Evolutionary conservation across 2,888 invertebrate genomes (phyloP).

Genomic region (Hyppa rectilinea): DNA sequence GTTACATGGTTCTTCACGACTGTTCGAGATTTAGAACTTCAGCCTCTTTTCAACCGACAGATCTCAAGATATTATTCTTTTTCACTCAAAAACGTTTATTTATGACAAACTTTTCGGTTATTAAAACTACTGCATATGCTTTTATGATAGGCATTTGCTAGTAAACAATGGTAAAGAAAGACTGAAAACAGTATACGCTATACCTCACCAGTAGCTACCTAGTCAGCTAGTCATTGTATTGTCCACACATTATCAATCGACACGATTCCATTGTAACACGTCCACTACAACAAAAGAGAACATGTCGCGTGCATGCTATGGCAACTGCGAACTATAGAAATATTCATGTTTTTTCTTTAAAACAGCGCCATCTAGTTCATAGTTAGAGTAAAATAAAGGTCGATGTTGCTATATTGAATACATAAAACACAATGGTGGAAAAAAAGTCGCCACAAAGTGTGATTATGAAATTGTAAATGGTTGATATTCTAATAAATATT

Average conservation of each 20-base stretch:
- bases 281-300: slow-evolving; percentile 40
- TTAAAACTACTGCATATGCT: background rate
- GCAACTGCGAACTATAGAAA: too few species aligned
- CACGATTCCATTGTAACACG: slow-evolving; percentile 43
- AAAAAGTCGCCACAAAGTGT: too few species aligned
- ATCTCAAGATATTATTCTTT: background rate
- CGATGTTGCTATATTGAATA: too few species aligned
- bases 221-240: background rate
- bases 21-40: background rate
- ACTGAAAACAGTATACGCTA: background rate
- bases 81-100: too few species aligned
- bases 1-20: background rate
- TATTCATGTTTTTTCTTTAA: too few species aligned
- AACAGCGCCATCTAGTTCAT: too few species aligned
- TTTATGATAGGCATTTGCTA: background rate
- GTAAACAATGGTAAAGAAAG: background rate
- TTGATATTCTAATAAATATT: too few species aligned
- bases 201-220: background rate
- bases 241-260: slow-evolving; percentile 18
- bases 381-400: too few species aligned
- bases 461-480: too few species aligned
- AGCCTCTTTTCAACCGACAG: background rate
- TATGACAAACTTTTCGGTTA: background rate
- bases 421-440: too few species aligned
- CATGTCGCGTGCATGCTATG: slow-evolving; percentile 50